Base-by-base conservation (phyloP, 2,797 vertebrate species). In the Siniperca obscura region DNA sequence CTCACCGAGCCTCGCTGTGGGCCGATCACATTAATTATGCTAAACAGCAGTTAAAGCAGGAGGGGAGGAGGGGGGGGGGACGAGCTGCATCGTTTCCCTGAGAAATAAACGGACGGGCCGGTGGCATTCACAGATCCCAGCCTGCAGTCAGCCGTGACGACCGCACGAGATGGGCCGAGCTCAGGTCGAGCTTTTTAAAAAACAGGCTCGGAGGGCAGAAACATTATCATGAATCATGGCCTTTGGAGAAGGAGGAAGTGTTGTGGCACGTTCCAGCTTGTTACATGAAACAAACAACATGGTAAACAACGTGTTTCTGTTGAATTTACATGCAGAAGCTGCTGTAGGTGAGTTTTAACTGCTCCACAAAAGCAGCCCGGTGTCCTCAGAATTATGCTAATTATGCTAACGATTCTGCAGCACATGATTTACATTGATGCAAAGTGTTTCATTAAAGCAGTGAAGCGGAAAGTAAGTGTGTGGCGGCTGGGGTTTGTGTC, bases 1-100 rank as follows among this genome's bases (percentile, higher is more conserved):
- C 81, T 78, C 85, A 30, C 79, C 79, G 87, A 89, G 90, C 82
- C 81, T 86, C 82, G 89, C 93, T 93, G 89, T 92, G 87, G 87
- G 78, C 89, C 92, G 88, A 94, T 97, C 96, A 96, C 94, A 96
- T 96, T 95, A 96, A 97, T 97, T 97, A 97, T 97, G 96, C 83
- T 96, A 96, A 97, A 93, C 86, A 95, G 92, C 71, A 76, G 87
- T 86, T 91, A 92, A 84, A 89, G 72, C 83, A 82, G 89, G 78
- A 78, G 86, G 86, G 90, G 90, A 70, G 12, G 46, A 2, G 27
- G 7, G 67, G 73, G 67, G 78, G 44, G 27, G 5, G 2, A 57
- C 76, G 86, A 89, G 73, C 89, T 68, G 86, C 92, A 89, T 92
- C 88, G 90, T 91, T 85, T 89, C 88, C 85, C 91, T 89, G 80